These are phyloP conservation scores for Zapornia atra DNA, from an alignment of 2,113 vertebrate species.

Conservation along the genomic window DNA sequence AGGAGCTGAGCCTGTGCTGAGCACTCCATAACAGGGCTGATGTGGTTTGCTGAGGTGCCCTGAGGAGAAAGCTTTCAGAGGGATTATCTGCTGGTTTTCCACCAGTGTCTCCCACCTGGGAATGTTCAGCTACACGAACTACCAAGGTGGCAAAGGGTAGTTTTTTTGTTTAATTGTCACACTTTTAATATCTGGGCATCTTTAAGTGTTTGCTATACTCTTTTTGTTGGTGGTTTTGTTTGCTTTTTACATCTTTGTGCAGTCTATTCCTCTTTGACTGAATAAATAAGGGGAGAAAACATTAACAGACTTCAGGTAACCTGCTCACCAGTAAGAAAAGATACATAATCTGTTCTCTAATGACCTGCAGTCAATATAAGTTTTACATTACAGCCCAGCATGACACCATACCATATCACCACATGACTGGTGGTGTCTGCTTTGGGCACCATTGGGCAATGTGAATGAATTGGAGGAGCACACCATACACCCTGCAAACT, in stretches of 20 bases:
- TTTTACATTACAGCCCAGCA: background rate
- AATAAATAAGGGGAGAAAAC: background rate
- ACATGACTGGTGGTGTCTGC: background rate
- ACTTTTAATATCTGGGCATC: background rate
- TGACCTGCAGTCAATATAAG: background rate
- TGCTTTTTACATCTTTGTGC: background rate
- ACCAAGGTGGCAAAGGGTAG: background rate
- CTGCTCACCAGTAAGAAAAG: background rate
- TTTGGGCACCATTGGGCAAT: background rate
- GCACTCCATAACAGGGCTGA: background rate
- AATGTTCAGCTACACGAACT: fast-evolving
- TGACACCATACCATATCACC: background rate
- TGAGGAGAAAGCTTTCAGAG: background rate
- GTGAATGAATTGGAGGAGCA: background rate
- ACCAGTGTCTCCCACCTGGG: background rate
- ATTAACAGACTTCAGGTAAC: background rate
- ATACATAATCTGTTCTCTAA: background rate
- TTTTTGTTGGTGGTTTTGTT: background rate
- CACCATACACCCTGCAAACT: background rate
- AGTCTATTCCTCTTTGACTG: background rate
- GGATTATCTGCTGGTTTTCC: background rate
- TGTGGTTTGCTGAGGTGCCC: background rate
- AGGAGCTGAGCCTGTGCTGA: background rate
- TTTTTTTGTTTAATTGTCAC: background rate
- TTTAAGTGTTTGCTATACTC: background rate